Evolutionary conservation across 2,888 invertebrate species (phyloP), one percentile per base, ranked within the genome.

Genomic region (Metacarcinus magister): DNA sequence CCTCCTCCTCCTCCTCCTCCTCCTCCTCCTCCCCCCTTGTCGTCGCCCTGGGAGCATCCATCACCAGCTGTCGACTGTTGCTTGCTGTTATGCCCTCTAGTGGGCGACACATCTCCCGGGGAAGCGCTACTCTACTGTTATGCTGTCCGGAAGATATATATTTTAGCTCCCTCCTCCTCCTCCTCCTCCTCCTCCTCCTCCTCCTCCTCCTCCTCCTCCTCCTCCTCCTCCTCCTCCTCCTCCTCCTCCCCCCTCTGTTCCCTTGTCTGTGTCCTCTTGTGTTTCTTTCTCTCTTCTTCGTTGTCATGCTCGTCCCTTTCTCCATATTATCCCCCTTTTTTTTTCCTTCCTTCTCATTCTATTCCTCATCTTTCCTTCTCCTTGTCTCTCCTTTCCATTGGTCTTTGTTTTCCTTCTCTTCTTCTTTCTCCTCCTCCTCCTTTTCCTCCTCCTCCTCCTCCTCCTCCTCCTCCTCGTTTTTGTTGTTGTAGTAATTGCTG

Each of bases 71-170:
- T 82, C 82, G 82, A 82, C 82, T 28, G 82, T 32, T 82, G 82
- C 82, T 82, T 82, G 82, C 82, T 82, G 82, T 82, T 82, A 82
- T 82, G 82, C 82, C 32, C 82, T 82, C 82, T 32, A 32, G 82
- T 82, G 82, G 82, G 32, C 82, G 82, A 82, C 82, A 82, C 82
- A 82, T 32, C 82, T 82, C 82, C 82, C 82, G 32, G 82, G 32
- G 82, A 28, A 32, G 13, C 82, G 82, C 82, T 82, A 8, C 32
- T 82, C 82, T 32, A 82, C 82, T 82, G 82, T 82, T 82, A 82
- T 13, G 32, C 82, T 82, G 82, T 82, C 82, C 2, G 32, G 82
- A 82, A 82, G 82, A 82, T 28, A 32, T 82, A 82, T 82, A 82
- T 82, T 82, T 82, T 32, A 82, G 32, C 82, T 28, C 5, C 82